phyloP scores from a whole-genome alignment of 2,113 vertebrate species.

The Stegastes partitus region DNA sequence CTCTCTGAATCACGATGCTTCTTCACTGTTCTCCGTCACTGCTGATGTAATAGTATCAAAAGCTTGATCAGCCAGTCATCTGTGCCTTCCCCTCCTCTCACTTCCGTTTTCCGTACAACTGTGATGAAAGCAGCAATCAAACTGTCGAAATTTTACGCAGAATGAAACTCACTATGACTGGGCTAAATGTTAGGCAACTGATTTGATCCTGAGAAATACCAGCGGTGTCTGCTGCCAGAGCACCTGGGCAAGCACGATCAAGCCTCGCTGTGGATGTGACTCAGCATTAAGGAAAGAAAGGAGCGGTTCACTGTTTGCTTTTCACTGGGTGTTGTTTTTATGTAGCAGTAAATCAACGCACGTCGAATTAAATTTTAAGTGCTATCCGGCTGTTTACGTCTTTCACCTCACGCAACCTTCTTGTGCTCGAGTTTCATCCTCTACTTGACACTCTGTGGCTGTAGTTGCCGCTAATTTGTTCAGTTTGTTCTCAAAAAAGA shows the following conservation, averaged over 20 bases:
- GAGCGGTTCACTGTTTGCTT: conserved; percentile 21
- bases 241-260: neutral
- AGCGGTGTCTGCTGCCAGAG: neutral
- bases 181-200: neutral
- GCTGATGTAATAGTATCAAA: conserved; percentile 14
- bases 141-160: too few relatives aligned
- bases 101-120: neutral
- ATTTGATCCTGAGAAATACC: neutral
- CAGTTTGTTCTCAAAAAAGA: neutral
- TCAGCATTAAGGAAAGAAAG: conserved; percentile 8
- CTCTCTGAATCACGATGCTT: too few relatives aligned
- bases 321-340: neutral
- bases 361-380: too few relatives aligned
- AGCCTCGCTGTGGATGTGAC: neutral
- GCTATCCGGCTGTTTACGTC: too few relatives aligned
- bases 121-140: neutral
- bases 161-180: neutral
- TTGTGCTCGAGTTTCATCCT: too few relatives aligned
- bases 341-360: too few relatives aligned
- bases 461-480: neutral
- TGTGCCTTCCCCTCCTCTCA: neutral
- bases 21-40: too few relatives aligned
- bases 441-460: too few relatives aligned
- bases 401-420: too few relatives aligned
- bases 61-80: neutral